Percentiles rank a stretch among this genome's conserved stretches.
Evolutionary conservation across 2,797 vertebrate species (phyloP).

Genomic region (Oreochromis mossambicus): DNA sequence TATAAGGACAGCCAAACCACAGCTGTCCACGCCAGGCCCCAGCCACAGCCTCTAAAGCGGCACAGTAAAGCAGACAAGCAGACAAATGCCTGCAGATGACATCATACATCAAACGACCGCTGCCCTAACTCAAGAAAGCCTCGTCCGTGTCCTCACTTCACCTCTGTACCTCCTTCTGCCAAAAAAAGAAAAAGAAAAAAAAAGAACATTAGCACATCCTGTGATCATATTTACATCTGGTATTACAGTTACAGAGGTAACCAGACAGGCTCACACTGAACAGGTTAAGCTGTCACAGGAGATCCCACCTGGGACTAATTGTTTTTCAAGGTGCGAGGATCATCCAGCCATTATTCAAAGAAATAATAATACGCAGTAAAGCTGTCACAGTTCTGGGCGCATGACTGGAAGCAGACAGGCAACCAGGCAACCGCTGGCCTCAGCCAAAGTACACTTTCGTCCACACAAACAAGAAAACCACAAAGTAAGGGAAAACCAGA

Average conservation of each 20-base stretch:
- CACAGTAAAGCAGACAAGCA: conserved; percentile 31
- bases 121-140: conserved; percentile 26
- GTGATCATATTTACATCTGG: neutral
- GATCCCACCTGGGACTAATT: neutral
- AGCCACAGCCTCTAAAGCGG: conserved; percentile 42
- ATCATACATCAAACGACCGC: conserved; percentile 31
- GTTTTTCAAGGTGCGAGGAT: neutral
- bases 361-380: neutral
- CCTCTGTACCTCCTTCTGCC: neutral
- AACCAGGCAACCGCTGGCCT: conserved; percentile 12
- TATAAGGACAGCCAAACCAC: conserved; percentile 65
- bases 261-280: neutral
- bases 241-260: neutral
- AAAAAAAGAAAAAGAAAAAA: neutral
- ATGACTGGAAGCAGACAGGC: neutral
- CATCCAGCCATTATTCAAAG: neutral
- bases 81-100: conserved; percentile 44
- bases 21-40: conserved; percentile 45
- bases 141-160: conserved; percentile 43
- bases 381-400: neutral
- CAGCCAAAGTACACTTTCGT: conserved; percentile 37
- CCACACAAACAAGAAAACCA: conserved; percentile 71
- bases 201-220: neutral
- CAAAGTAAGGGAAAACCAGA: conserved; percentile 31
- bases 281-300: neutral